These are phyloP conservation scores for Spodoptera litura DNA, from an alignment of 1,140 invertebrate genomes.

Conservation along the genomic window DNA sequence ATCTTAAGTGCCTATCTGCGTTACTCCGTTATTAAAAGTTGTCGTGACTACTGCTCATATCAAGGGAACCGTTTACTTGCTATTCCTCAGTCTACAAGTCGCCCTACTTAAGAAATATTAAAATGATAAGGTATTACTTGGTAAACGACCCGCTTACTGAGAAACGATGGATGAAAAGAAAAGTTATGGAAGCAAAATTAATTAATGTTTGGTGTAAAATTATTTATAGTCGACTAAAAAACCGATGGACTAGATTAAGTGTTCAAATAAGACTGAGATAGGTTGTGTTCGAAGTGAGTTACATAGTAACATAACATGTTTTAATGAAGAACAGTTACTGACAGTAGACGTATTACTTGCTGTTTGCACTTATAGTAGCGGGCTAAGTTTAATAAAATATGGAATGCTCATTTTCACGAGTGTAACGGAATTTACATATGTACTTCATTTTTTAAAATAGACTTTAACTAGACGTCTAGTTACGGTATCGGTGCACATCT, in stretches of 20 bases:
- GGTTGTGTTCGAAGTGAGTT: not conserved
- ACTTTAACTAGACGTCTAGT: no score
- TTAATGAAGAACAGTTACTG: not conserved
- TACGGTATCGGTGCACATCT: no score
- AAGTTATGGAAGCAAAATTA: slow-evolving; percentile 25
- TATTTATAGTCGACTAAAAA: not conserved
- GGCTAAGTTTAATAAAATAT: no score
- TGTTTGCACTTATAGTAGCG: not conserved
- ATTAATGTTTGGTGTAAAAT: slow-evolving; percentile 16
- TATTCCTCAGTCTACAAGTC: slow-evolving; percentile 43
- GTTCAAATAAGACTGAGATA: slow-evolving; percentile 12
- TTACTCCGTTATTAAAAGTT: slow-evolving; percentile 48
- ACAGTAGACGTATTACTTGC: not conserved
- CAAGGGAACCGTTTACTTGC: slow-evolving; percentile 37
- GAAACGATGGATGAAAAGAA: slow-evolving; percentile 18
- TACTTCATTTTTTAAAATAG: no score
- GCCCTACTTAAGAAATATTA: slow-evolving; percentile 43
- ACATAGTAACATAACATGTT: not conserved
- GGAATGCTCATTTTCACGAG: no score
- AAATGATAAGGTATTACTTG: slow-evolving; percentile 45
- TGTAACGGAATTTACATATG: no score
- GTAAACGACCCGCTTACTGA: slow-evolving; percentile 34
- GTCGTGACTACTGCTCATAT: slow-evolving; percentile 44
- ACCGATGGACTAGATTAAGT: slow-evolving; percentile 7
- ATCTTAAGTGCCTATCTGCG: slow-evolving; percentile 43